Evolutionary conservation across 2,797 vertebrate species (phyloP), one percentile per base, ranked within the genome.

Genomic region (Botia kubotai): DNA sequence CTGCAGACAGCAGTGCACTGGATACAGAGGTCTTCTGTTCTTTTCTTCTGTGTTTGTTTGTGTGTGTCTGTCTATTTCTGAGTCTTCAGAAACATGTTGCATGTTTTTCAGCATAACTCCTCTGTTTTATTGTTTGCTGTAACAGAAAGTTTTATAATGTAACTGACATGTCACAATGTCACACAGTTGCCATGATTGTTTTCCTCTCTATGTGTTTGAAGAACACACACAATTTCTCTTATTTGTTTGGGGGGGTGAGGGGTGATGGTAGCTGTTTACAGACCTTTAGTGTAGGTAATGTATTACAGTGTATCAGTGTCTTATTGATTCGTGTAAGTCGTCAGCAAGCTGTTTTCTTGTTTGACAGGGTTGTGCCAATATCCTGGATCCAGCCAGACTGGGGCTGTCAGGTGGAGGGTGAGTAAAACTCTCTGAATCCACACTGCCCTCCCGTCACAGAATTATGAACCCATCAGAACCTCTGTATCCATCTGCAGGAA

Each of bases 1-100:
- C 96, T 96, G 92, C 97, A 99, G 98, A 98, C 91, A 96, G 92
- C 96, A 92, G 87, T 95, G 95, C 95, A 96, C 93, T 97, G 97
- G 97, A 99, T 90, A 92, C 97, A 95, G 97, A 99, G 98, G 98
- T 99, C 96, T 95, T 88, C 88, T 69, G 78, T 68, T 50, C 86
- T 88, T 87, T 91, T 53, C 21, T 57, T 46, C 16, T 77, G 6
- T 84, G 36, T 83, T 57, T 29, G 29, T 82, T 57, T 29, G 29
- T 82, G n/a, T 87, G 58, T 80, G 55, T 80, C 62, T 78, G 43
- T 69, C 60, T 78, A 29, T 68, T 16, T 68, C 55, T 67, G 7
- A 57, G 26, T 79, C 11, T 55, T 8, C 74, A 53, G 53, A 79
- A 89, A 79, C 50, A 12, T 81, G 12, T 43, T 68, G 69, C 62